A percentile compares a stretch with the other conserved stretches of the same genome.
These are phyloP conservation scores for Acanthosoma haemorrhoidale DNA, from an alignment of 2,888 invertebrate species.

Conservation along the genomic window DNA sequence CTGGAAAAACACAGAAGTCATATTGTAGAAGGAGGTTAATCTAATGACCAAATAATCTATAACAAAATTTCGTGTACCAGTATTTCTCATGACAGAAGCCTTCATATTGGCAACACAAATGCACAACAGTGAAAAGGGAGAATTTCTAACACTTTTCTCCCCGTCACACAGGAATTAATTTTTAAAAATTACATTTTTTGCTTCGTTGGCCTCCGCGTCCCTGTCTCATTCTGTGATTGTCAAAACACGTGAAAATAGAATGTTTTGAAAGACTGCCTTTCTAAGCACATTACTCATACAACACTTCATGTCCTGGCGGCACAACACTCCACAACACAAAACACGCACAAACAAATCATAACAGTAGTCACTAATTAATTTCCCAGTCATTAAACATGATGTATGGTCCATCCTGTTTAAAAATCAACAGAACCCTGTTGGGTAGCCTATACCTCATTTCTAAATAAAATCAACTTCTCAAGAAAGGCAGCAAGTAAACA, in stretches of 20 bases:
- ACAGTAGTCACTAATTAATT: slow-evolving; percentile 30
- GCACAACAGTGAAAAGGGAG: slow-evolving; percentile 32
- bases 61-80: slow-evolving; percentile 36
- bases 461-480: slow-evolving; percentile 47
- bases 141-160: slow-evolving; percentile 31
- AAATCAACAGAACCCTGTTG: slow-evolving; percentile 39
- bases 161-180: slow-evolving; percentile 34
- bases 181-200: slow-evolving; percentile 51
- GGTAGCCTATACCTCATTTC: slow-evolving; percentile 44
- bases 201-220: slow-evolving; percentile 54
- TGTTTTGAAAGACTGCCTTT: slow-evolving; percentile 45
- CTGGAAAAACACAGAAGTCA: slow-evolving; percentile 26
- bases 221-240: slow-evolving; percentile 52
- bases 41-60: slow-evolving; percentile 28
- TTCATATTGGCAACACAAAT: slow-evolving; percentile 34
- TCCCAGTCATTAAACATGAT: slow-evolving; percentile 30
- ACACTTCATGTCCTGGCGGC: slow-evolving; percentile 37
- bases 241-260: slow-evolving; percentile 45
- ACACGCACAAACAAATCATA: slow-evolving; percentile 32
- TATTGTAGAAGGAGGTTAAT: slow-evolving; percentile 29
- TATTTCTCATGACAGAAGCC: slow-evolving; percentile 36
- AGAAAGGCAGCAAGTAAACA: slow-evolving; percentile 51
- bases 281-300: slow-evolving; percentile 38
- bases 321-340: slow-evolving; percentile 35
- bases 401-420: slow-evolving; percentile 36